Conservation (phyloP, 2,797 vertebrate species). For the Myotis myotis region DNA sequence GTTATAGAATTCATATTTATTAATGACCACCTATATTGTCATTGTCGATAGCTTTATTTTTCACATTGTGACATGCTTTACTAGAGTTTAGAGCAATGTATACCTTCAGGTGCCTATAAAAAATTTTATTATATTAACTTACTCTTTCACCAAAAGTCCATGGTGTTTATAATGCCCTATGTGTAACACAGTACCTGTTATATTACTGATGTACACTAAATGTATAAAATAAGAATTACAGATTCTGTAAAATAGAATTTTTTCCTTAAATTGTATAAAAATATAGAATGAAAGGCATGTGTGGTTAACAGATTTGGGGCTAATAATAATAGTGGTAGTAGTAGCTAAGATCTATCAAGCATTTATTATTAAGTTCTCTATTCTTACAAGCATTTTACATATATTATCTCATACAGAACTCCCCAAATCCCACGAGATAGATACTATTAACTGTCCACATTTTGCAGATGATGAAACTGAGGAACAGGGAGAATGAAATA, state of each 20-base stretch:
- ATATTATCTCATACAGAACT: not conserved
- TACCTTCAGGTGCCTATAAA: not conserved
- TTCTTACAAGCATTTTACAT: not conserved
- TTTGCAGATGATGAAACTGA: not conserved
- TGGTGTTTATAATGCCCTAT: not conserved
- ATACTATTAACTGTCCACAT: not conserved
- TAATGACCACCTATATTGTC: not conserved
- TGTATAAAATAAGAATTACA: not conserved
- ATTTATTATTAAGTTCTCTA: not conserved
- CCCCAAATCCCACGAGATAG: not conserved
- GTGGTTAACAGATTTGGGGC: not conserved
- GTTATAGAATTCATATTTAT: not conserved
- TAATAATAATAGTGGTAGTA: not conserved
- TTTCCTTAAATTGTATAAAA: constrained; percentile 36
- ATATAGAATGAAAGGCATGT: not conserved
- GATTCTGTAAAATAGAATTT: not conserved
- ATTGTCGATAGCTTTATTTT: constrained; percentile 5
- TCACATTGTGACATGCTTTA: not conserved
- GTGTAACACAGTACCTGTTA: not conserved
- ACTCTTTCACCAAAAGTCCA: not conserved
- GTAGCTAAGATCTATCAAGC: not conserved
- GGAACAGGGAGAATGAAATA: not conserved
- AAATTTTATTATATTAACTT: constrained; percentile 1
- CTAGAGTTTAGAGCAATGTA: not conserved
- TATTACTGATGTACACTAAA: not conserved